A percentile compares a stretch with the other conserved stretches of the same genome.
These are phyloP conservation scores for Caenorhabditis briggsae DNA, from an alignment of 1,140 invertebrate species.

Conservation along the genomic window DNA sequence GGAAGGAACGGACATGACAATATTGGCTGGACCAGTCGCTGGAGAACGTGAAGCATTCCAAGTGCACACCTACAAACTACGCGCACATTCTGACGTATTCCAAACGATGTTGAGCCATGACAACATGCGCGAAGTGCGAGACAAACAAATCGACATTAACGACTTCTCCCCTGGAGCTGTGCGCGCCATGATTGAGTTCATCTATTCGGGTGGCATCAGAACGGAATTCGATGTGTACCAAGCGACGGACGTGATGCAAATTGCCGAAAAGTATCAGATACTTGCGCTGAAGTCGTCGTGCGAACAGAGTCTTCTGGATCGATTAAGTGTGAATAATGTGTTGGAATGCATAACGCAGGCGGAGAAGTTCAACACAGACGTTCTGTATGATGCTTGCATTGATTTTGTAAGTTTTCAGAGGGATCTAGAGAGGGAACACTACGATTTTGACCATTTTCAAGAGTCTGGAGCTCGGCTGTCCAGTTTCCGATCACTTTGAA, in stretches of 20 bases:
- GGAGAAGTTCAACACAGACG: slow-evolving; percentile 72
- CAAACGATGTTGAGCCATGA: slow-evolving; percentile 75
- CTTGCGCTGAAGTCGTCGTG: slow-evolving; percentile 74
- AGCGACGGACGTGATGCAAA: slow-evolving; percentile 71
- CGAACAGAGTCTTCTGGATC: slow-evolving; percentile 71
- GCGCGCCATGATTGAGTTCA: slow-evolving; percentile 74
- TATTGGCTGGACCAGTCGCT: slow-evolving; percentile 23
- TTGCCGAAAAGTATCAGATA: slow-evolving; percentile 75
- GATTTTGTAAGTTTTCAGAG: slow-evolving; percentile 51
- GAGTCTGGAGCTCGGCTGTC: too few relatives aligned
- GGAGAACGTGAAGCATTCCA: slow-evolving; percentile 58
- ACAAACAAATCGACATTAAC: slow-evolving; percentile 58
- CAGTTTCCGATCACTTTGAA: too few relatives aligned
- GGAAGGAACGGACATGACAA: slow-evolving; percentile 51
- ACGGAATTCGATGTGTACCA: slow-evolving; percentile 69
- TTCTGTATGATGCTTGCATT: slow-evolving; percentile 70
- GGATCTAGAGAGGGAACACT: too few relatives aligned
- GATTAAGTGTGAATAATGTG: slow-evolving; percentile 69
- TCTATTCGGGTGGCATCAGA: slow-evolving; percentile 69
- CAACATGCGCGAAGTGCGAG: slow-evolving; percentile 68
- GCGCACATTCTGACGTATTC: slow-evolving; percentile 76
- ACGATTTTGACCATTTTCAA: too few relatives aligned
- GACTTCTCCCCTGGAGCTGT: slow-evolving; percentile 70
- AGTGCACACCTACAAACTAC: slow-evolving; percentile 76
- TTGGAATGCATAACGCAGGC: slow-evolving; percentile 72